Conservation (phyloP, 2,113 vertebrate species). For the Daboia siamensis region DNA sequence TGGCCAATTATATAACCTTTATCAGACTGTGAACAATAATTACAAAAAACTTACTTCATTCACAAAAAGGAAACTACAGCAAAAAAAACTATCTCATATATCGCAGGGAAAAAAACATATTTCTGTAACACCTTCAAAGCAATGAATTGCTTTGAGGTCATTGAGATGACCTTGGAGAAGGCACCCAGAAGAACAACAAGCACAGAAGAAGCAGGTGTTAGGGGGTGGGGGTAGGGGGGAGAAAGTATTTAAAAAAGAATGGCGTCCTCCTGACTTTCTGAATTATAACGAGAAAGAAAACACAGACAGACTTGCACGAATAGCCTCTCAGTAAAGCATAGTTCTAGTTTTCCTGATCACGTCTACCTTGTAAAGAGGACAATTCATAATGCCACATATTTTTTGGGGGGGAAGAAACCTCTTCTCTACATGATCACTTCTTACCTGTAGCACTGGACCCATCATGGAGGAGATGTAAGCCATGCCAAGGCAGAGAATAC, state of each 20-base stretch:
- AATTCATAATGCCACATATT: background rate
- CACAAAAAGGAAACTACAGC: background rate
- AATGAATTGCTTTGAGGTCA: background rate
- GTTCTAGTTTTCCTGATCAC: background rate
- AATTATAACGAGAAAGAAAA: background rate
- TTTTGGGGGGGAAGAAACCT: background rate
- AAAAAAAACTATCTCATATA: background rate
- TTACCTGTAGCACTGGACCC: conserved; percentile 91
- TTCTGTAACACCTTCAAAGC: background rate
- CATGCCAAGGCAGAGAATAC: conserved; percentile 93
- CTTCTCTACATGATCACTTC: background rate
- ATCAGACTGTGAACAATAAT: background rate
- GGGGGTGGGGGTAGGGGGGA: background rate
- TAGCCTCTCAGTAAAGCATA: background rate
- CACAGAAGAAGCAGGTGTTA: background rate
- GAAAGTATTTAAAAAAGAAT: background rate
- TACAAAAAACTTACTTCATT: background rate
- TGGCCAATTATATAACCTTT: background rate
- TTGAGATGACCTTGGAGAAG: background rate
- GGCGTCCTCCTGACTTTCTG: background rate
- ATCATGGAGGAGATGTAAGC: conserved; percentile 89
- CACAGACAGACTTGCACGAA: background rate
- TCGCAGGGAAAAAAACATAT: background rate
- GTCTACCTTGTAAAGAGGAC: background rate
- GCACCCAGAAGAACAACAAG: background rate